These are phyloP conservation scores for Palythoa caribaeorum DNA, from an alignment of 92 coral and sea anemone species.

Conservation along the genomic window DNA sequence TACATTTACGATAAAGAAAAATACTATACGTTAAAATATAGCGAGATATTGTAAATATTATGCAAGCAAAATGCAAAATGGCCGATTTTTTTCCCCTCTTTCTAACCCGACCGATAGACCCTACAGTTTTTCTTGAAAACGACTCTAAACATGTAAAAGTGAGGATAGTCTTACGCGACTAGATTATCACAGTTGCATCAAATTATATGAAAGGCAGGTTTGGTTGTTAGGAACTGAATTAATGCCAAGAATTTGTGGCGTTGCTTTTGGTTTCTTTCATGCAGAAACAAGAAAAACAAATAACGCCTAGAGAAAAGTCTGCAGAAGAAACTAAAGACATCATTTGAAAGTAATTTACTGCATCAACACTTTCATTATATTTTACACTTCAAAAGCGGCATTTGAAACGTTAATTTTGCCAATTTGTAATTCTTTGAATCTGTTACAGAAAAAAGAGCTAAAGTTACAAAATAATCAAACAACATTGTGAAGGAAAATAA, in stretches of 20 bases:
- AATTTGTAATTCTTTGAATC: neutral
- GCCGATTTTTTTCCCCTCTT: too few species aligned
- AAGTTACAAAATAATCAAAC: conserved; percentile 22
- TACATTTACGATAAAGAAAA: too few species aligned
- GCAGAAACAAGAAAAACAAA: neutral
- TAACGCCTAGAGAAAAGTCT: neutral
- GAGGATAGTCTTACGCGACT: too few species aligned
- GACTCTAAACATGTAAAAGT: too few species aligned
- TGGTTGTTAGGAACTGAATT: neutral
- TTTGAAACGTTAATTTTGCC: neutral
- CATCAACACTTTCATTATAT: conserved; percentile 19
- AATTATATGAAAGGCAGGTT: neutral
- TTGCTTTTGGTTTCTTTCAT: neutral
- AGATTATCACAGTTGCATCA: too few species aligned
- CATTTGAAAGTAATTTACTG: conserved; percentile 36
- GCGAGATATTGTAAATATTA: too few species aligned
- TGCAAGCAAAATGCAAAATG: too few species aligned
- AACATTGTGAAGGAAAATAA: conserved; percentile 13
- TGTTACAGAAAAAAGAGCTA: neutral
- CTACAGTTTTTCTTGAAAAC: too few species aligned
- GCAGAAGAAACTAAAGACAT: conserved; percentile 17
- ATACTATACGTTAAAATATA: too few species aligned
- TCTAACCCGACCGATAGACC: too few species aligned
- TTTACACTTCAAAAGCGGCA: neutral
- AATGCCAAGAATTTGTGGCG: neutral